A percentile compares a stretch with the other conserved stretches of the same genome.
phyloP scores from a whole-genome alignment of 2,113 vertebrate species.

The Notarius quadriscutis region DNA sequence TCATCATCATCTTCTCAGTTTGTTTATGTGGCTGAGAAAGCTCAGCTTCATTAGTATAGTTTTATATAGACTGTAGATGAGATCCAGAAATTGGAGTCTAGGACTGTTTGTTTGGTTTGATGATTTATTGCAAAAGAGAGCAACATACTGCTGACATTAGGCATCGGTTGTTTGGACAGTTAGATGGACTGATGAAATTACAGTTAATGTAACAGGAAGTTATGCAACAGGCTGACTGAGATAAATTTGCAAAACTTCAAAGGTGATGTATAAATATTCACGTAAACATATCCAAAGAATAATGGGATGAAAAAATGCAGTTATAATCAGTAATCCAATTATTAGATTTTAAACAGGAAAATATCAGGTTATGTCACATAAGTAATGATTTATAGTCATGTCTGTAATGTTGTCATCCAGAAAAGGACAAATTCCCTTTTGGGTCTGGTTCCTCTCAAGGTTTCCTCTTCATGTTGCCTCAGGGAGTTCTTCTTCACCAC shows the following conservation, averaged over 20 bases:
- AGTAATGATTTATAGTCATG: neutral
- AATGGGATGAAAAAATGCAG: neutral
- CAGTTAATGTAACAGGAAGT: neutral
- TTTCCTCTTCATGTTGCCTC: neutral
- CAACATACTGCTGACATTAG: too few relatives aligned
- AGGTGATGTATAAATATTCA: neutral
- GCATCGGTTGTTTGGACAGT: neutral
- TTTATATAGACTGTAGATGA: neutral
- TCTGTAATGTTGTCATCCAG: neutral
- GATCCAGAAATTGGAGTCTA: neutral
- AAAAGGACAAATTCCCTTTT: neutral
- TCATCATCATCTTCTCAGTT: neutral
- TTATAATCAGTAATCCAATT: neutral
- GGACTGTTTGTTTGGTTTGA: neutral
- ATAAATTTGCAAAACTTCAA: neutral
- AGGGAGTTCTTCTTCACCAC: too few relatives aligned
- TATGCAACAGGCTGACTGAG: neutral
- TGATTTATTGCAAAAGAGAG: neutral
- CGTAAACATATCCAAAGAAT: neutral
- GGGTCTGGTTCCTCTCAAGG: neutral
- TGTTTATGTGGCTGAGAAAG: neutral
- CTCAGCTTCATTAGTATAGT: neutral
- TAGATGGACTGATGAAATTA: neutral
- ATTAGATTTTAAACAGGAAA: neutral
- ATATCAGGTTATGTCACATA: fast-evolving